Evolutionary conservation across 2,113 vertebrate genomes (phyloP).

Genomic region (Actenoides lindsayi): DNA sequence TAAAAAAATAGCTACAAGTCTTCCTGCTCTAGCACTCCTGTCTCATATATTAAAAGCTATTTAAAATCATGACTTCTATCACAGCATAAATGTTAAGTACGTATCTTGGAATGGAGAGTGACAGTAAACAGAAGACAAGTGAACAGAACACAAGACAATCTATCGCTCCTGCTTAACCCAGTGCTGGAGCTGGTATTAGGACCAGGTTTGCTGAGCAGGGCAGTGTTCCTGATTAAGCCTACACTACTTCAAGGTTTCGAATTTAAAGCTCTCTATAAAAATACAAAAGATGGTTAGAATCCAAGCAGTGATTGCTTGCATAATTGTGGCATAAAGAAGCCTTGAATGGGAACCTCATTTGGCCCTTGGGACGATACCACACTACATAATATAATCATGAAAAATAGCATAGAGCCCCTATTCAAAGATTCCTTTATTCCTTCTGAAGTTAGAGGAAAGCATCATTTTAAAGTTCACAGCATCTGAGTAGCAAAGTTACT

Average conservation of each 20-base stretch:
- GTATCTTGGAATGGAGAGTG: not conserved
- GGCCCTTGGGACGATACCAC: not conserved
- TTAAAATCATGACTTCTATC: not conserved
- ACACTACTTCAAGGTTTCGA: not conserved
- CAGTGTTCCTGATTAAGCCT: not conserved
- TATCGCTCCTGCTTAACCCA: not conserved
- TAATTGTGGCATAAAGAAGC: not conserved
- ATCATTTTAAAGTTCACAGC: not conserved
- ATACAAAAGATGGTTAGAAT: not conserved
- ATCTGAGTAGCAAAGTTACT: not conserved
- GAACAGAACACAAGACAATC: too few relatives aligned
- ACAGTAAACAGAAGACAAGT: not conserved
- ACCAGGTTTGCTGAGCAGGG: not conserved
- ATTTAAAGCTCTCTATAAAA: not conserved
- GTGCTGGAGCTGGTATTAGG: not conserved
- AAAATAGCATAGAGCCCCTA: not conserved
- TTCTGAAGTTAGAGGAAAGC: not conserved
- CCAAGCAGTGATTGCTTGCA: not conserved
- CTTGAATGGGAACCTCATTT: not conserved
- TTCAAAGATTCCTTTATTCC: not conserved
- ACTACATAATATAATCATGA: not conserved
- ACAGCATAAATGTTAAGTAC: not conserved
- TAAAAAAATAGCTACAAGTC: not conserved
- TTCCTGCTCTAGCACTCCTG: not conserved
- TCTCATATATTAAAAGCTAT: not conserved